Evolutionary conservation across 2,797 vertebrate genomes (phyloP).

Genomic region (Argya squamiceps): DNA sequence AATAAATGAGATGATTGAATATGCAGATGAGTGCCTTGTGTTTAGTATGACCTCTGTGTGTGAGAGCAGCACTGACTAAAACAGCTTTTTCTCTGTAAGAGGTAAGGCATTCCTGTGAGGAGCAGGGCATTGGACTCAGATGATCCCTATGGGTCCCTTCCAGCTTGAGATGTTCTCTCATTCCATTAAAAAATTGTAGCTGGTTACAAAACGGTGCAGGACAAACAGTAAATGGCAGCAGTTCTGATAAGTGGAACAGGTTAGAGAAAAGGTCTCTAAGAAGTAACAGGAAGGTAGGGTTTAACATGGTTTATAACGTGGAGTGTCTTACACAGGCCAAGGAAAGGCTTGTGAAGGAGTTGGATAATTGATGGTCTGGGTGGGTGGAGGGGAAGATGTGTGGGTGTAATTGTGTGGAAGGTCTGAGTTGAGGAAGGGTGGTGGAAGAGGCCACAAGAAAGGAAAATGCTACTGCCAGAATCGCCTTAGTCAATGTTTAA

Average conservation of each 20-base stretch:
- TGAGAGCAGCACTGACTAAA: neutral
- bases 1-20: neutral
- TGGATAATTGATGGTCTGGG: conserved; percentile 5
- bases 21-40: neutral
- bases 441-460: neutral
- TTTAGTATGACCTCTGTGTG: neutral
- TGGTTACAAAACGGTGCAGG: neutral
- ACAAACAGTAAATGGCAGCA: neutral
- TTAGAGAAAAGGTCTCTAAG: neutral
- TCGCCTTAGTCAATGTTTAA: neutral
- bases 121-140: neutral
- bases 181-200: neutral
- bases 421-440: conserved; percentile 3
- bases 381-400: conserved; percentile 28
- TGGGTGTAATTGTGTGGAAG: neutral
- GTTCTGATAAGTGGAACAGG: neutral
- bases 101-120: neutral
- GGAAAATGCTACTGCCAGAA: conserved; percentile 28
- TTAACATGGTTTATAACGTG: neutral
- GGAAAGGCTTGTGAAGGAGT: neutral
- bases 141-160: neutral
- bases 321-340: neutral
- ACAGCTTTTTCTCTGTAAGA: neutral
- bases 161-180: neutral
- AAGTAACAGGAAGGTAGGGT: neutral